phyloP scores from a whole-genome alignment of 2,797 vertebrate species.

The Halcyon badia region DNA sequence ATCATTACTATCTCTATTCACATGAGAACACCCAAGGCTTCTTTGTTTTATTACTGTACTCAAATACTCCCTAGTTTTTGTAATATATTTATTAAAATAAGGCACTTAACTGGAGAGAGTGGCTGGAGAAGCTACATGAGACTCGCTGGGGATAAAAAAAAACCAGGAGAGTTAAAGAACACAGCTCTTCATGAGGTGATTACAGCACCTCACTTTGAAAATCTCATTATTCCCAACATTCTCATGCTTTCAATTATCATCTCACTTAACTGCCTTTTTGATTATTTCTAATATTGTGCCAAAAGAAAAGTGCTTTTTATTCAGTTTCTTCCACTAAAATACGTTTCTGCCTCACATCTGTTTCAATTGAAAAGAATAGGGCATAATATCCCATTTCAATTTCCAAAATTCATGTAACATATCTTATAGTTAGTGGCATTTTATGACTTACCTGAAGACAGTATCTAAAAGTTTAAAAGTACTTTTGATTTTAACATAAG shows the following conservation, averaged over 20 bases:
- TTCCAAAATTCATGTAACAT: neutral
- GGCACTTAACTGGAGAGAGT: neutral
- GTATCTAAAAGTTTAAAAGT: neutral
- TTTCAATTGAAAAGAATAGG: neutral
- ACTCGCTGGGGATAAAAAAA: neutral
- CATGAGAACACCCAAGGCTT: neutral
- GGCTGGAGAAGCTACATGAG: neutral
- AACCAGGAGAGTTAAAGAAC: neutral
- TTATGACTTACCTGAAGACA: neutral
- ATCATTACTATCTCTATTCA: neutral
- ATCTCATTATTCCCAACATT: neutral
- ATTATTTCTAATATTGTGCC: neutral
- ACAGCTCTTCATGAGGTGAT: neutral
- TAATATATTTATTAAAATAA: neutral
- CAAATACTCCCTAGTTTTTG: neutral
- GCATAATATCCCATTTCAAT: neutral
- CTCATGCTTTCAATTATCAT: neutral
- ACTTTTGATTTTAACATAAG: neutral
- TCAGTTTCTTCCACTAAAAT: neutral
- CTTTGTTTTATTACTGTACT: neutral
- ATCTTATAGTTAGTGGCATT: neutral
- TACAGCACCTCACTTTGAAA: neutral
- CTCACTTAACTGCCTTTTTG: neutral
- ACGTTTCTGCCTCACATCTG: neutral
- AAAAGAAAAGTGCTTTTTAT: neutral